Percentiles rank a stretch among this genome's conserved stretches.
Conservation (phyloP, 2,113 vertebrate genomes). For the Limnothrissa miodon region DNA sequence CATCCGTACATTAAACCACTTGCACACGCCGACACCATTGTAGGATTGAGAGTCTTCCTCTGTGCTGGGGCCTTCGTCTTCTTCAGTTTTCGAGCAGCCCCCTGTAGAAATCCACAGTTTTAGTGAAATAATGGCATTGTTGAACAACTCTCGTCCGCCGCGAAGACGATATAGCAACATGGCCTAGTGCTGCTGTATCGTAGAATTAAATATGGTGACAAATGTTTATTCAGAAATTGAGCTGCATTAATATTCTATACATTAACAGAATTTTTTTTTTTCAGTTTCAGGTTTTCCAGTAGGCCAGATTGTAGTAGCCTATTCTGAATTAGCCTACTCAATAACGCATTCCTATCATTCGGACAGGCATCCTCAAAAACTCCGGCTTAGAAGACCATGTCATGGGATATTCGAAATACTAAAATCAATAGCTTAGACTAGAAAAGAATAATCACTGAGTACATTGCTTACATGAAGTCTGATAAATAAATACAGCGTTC, state of each 20-base stretch:
- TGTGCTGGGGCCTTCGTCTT: conserved; percentile 75
- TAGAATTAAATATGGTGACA: too few relatives aligned
- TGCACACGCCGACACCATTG: conserved; percentile 86
- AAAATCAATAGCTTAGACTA: neutral
- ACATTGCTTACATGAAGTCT: neutral
- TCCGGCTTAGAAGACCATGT: neutral
- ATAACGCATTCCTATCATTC: neutral
- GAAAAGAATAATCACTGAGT: neutral
- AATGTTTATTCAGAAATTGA: too few relatives aligned
- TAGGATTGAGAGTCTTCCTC: conserved; percentile 73
- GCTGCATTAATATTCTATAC: too few relatives aligned
- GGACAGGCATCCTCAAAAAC: neutral
- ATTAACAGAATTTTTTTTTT: too few relatives aligned
- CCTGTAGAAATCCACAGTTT: conserved; percentile 64
- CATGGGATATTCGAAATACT: neutral
- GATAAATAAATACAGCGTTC: neutral
- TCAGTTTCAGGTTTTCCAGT: too few relatives aligned
- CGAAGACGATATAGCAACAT: neutral
- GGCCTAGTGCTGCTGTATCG: neutral
- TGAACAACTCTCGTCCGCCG: neutral
- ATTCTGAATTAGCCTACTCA: neutral
- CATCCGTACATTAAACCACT: conserved; percentile 99
- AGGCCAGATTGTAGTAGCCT: neutral
- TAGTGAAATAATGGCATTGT: neutral
- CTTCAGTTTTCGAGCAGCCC: conserved; percentile 79